These are phyloP conservation scores for Phengaris arion DNA, from an alignment of 2,888 invertebrate genomes.

Conservation along the genomic window DNA sequence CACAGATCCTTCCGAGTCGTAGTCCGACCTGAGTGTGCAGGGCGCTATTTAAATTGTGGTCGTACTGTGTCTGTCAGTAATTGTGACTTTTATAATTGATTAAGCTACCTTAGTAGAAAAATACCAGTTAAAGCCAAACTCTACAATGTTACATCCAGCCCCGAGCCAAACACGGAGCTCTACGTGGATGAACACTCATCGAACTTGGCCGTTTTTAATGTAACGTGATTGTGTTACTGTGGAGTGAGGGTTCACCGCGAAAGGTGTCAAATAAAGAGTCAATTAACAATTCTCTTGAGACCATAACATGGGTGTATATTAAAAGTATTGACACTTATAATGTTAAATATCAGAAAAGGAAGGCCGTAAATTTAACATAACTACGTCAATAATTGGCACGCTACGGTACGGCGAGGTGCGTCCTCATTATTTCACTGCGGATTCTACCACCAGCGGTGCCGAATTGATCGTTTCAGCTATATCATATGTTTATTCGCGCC, in stretches of 20 bases:
- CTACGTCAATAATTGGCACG: slow-evolving; percentile 79
- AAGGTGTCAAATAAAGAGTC: slow-evolving; percentile 55
- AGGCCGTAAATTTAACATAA: slow-evolving; percentile 76
- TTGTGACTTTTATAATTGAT: too few species aligned
- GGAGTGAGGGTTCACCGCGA: slow-evolving; percentile 42
- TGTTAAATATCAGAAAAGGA: slow-evolving; percentile 71
- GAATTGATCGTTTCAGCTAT: slow-evolving; percentile 77
- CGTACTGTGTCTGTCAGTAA: too few species aligned
- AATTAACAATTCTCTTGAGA: slow-evolving; percentile 60
- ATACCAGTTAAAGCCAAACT: too few species aligned
- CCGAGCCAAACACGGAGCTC: not conserved
- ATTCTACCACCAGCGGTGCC: slow-evolving; percentile 76
- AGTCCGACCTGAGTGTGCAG: too few species aligned
- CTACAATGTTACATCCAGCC: too few species aligned
- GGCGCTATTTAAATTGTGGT: too few species aligned
- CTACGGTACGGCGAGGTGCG: slow-evolving; percentile 55
- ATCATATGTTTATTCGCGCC: slow-evolving; percentile 68
- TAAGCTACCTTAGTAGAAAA: too few species aligned
- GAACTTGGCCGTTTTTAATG: slow-evolving; percentile 28
- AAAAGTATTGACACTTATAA: slow-evolving; percentile 65
- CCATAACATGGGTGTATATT: slow-evolving; percentile 57
- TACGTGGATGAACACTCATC: not conserved
- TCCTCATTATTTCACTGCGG: slow-evolving; percentile 67
- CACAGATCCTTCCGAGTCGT: too few species aligned
- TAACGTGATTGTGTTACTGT: slow-evolving; percentile 36